These are phyloP conservation scores for Abramis brama DNA, from an alignment of 2,113 vertebrate species.

Conservation along the genomic window DNA sequence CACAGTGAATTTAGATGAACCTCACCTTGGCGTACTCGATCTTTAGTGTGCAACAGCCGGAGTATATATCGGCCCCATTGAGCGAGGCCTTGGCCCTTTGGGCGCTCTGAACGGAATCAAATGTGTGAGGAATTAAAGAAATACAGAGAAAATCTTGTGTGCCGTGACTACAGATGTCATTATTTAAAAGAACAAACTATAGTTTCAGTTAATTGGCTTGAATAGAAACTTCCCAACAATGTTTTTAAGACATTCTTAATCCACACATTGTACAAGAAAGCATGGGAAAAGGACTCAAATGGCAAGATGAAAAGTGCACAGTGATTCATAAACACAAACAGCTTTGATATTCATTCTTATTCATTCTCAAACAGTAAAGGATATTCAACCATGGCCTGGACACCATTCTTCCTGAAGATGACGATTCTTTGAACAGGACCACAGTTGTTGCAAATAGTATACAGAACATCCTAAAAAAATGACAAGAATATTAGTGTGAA, in stretches of 20 bases:
- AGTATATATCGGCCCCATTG: constrained; percentile 95
- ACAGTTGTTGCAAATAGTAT: constrained; percentile 95
- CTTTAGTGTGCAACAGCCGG: constrained; percentile 94
- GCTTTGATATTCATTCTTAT: not conserved
- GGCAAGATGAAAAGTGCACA: not conserved
- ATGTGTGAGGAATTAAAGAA: constrained; percentile 81
- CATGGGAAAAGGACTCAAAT: not conserved
- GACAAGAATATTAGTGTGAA: not conserved
- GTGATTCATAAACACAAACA: not conserved
- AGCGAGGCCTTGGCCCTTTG: constrained; percentile 94
- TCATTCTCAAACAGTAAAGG: constrained; percentile 71
- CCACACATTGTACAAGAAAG: not conserved
- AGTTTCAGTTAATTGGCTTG: not conserved
- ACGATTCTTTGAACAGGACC: constrained; percentile 96
- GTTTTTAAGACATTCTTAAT: not conserved
- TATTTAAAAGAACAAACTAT: not conserved
- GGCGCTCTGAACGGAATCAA: constrained; percentile 94
- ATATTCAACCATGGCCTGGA: constrained; percentile 99
- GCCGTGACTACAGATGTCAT: not conserved
- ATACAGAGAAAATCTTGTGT: constrained; percentile 2
- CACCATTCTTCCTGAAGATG: constrained; percentile 95
- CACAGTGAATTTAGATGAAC: not conserved
- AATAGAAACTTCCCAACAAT: not conserved
- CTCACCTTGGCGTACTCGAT: constrained; percentile 95
- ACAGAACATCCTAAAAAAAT: constrained; percentile 86